These are phyloP conservation scores for Otocyon megalotis DNA, from an alignment of 2,113 vertebrate species.

Conservation along the genomic window DNA sequence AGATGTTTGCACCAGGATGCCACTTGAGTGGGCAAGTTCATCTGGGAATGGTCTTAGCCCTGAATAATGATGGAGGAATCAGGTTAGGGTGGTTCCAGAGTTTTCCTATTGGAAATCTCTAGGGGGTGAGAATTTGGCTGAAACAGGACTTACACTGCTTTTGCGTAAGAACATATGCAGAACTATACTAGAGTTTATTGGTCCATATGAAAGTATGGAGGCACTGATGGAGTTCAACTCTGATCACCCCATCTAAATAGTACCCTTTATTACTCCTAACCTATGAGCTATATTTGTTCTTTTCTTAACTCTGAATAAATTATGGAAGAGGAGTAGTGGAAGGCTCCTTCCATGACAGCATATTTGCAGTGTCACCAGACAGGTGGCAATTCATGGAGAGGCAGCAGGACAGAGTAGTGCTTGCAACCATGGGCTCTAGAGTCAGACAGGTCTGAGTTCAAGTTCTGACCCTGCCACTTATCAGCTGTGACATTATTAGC, in stretches of 20 bases:
- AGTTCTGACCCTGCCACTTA: neutral
- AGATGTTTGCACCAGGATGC: neutral
- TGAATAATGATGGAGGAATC: neutral
- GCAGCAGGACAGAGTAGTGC: no score
- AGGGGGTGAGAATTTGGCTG: neutral
- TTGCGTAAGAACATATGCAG: neutral
- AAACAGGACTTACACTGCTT: neutral
- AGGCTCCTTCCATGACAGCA: neutral
- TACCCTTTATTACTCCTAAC: neutral
- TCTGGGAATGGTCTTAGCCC: neutral
- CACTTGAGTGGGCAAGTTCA: neutral
- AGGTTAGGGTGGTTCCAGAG: neutral
- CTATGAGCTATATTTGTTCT: neutral
- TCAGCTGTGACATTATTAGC: neutral
- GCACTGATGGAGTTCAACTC: neutral
- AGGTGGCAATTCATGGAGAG: neutral
- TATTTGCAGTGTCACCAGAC: neutral
- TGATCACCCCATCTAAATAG: neutral
- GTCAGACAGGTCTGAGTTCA: neutral
- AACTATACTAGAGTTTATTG: neutral
- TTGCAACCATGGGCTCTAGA: neutral
- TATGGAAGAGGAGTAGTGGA: neutral
- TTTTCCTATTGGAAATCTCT: neutral
- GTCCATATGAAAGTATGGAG: neutral
- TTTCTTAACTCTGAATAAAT: neutral